Base-by-base conservation (phyloP, 1,140 invertebrate genomes). In the Drosophila mojavensis region DNA sequence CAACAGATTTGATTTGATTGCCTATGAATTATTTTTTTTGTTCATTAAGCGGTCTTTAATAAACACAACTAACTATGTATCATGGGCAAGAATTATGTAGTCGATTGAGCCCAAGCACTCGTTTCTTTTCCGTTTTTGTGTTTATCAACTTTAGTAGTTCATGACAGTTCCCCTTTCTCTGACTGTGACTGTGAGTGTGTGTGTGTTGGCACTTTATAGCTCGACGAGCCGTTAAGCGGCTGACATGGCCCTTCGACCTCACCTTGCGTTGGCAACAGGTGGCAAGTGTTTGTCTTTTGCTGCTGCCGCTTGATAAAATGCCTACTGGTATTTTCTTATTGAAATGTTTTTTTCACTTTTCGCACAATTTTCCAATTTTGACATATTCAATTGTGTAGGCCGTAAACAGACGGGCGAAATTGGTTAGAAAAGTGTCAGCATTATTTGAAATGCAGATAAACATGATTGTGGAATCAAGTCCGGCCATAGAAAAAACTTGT, bases 241-340 rank as follows among this genome's bases (percentile, higher is more conserved):
- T 59, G 70, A 54, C 70, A 58, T 55, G 48, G 48, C 47, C 64
- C 48, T 64, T 60, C 59, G 62, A 60, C 64, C 70, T 61, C 64
- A 78, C 71, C 75, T 78, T 69, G 54, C 43, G 30, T 48, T 64
- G 55, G 60, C 72, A 78, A 78, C 75, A 75, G 75, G 75, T 78
- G 72, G 55, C 48, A 60, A 33, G 5, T 43, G 63, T 11, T 47
- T 73, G 51, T 17, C 45, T 58, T 70, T 45, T 41, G 10, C 36
- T 59, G 53, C 48, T 73, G 56, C 48, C 64, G 51, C 50, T 55
- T 61, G 56, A 48, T 43, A 54, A 50, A 74, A 62, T 62, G 33
- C 43, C 65, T 43, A 62, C 51, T 56, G 59, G 51, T 28, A 43
- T 62, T 74, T 51, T 62, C 24, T 68, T 61, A 60, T 54, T 73